Base-by-base conservation (phyloP, 2,888 invertebrate genomes). In the Caenorhabditis angaria region DNA sequence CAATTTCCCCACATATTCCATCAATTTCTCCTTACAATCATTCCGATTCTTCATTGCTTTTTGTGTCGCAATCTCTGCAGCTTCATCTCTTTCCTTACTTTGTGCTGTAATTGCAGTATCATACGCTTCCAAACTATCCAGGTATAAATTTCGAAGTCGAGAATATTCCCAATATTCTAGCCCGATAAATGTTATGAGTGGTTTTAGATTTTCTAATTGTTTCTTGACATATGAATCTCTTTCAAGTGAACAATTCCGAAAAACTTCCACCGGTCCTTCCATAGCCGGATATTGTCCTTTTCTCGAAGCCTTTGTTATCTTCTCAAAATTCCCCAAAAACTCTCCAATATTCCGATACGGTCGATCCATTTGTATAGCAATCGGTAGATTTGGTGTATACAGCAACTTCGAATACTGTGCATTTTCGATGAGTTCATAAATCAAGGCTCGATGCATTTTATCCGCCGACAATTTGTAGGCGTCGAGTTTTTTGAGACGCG, bases 1-100 rank as follows among this genome's bases (percentile, higher is more conserved):
- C 3, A 65, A 8, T 41, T 55, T 62, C 10, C 50, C 28, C 24
- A 70, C 62, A 28, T 65, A 70, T 14, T 65, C 70, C 51, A 63
- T 62, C 62, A 70, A n/a, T n/a, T n/a, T n/a, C n/a, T n/a, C 18
- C 18, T 14, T 41, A 18, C 41, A 41, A 41, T 41, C 41, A 41
- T 41, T 41, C 18, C 41, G 5, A 12, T 18, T 6, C 18, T 41
- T 41, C 41, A 41, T 41, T 3, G 41, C 41, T 18, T 41, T 41
- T 41, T 41, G 41, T 41, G 41, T 14, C 2, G 41, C 41, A 41
- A 41, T 14, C 18, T 41, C 41, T 3, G 41, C 5, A 18, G 10
- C 41, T 41, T 41, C 41, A 41, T 41, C 18, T 41, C 41, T 41
- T 18, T 41, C 41, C 18, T 41, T 41, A 41, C 41, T 41, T 14